Evolutionary conservation across 2,113 vertebrate genomes (phyloP), one percentile per base, ranked within the genome.

Genomic region (Otus sunia): DNA sequence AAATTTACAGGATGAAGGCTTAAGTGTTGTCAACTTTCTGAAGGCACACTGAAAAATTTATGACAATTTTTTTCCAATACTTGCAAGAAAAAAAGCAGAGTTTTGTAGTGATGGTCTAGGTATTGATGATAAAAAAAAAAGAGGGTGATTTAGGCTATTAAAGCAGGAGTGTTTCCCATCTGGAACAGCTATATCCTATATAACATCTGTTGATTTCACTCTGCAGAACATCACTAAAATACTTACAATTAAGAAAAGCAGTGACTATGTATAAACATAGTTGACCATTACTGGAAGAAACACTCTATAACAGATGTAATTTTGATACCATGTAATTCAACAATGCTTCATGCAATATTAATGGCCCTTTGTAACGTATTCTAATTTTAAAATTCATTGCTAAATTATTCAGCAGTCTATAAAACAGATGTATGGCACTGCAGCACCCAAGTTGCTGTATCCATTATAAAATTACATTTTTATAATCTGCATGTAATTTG

Each of bases 361-460:
- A 98, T 97, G 30, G 29, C 36, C 41, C 83, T 95, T 98, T 2
- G 6, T 69, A 97, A 97, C 32, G 1, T 93, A 95, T 76, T 95
- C 93, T 97, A 92, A 97, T 97, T 98, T 98, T 96, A 97, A 97
- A 97, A 96, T 97, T 96, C 84, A 92, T 92, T 95, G 50, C 80
- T 98, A 95, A 98, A 98, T 98, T 97, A 98, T 98, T 98, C 47
- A 98, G 49, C 77, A 97, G 53, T 95, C 93, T 96, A 92, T 97
- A 96, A 98, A 98, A 88, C 92, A 97, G 92, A 97, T 94, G 82
- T 94, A 96, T 94, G 74, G 59, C 45, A 96, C 91, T 93, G 52
- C 72, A 96, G 53, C 87, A 94, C 84, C 56, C 93, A 95, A 63
- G 91, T 75, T 96, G 13, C 59, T 80, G 19, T 86, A 74, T 82